Conservation (phyloP, 2,113 vertebrate genomes). For the Oostethus manadensis region DNA sequence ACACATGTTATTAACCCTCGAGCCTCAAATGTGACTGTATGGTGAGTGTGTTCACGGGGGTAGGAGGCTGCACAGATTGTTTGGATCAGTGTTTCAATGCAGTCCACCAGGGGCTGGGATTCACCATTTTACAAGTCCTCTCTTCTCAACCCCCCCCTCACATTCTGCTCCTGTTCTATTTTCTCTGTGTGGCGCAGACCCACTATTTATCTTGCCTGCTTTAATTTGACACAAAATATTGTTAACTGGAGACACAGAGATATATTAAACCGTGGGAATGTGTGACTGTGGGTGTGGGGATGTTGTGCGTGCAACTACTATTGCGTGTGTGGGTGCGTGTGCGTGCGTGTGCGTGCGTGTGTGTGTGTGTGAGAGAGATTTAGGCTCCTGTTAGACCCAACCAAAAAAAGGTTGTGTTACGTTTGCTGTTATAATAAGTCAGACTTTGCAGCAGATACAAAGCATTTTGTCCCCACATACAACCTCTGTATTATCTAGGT, state of each 20-base stretch:
- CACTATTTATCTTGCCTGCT: slow-evolving; percentile 68
- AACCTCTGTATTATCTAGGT: slow-evolving; percentile 51
- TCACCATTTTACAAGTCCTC: slow-evolving; percentile 51
- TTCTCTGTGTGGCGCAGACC: slow-evolving; percentile 48
- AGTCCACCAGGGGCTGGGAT: slow-evolving; percentile 36
- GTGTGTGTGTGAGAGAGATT: slow-evolving; percentile 23
- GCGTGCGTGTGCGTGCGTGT: slow-evolving; percentile 11
- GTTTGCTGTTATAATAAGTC: slow-evolving; percentile 49
- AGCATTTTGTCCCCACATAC: slow-evolving; percentile 43
- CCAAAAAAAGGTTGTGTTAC: slow-evolving; percentile 45
- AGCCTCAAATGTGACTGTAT: slow-evolving; percentile 20
- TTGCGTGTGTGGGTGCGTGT: slow-evolving; percentile 12
- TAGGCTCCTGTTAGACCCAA: slow-evolving; percentile 30
- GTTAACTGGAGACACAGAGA: slow-evolving; percentile 68
- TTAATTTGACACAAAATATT: slow-evolving; percentile 72
- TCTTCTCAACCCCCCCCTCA: slow-evolving; percentile 9
- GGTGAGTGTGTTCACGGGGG: slow-evolving; percentile 5
- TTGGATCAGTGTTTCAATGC: slow-evolving; percentile 18
- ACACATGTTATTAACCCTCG: slow-evolving; percentile 34
- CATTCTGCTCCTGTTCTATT: slow-evolving; percentile 52
- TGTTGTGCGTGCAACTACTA: slow-evolving; percentile 33
- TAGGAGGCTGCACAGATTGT: slow-evolving; percentile 13
- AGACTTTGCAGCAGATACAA: slow-evolving; percentile 38
- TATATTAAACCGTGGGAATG: slow-evolving; percentile 66
- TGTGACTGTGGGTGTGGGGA: slow-evolving; percentile 42